Evolutionary conservation across 2,797 vertebrate species (phyloP).

Genomic region (Gymnothorax javanicus): DNA sequence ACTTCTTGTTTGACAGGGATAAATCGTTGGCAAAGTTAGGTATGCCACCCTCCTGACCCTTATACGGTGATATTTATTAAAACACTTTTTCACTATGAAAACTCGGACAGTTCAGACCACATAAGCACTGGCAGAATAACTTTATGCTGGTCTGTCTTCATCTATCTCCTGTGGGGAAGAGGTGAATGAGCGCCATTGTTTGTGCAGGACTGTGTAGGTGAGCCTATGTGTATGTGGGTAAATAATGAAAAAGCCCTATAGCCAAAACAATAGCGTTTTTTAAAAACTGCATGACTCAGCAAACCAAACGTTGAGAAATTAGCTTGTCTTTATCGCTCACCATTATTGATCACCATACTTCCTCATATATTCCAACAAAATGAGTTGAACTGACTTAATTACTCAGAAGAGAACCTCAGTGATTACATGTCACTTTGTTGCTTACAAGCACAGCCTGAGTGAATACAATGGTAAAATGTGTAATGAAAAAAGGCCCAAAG

Average conservation of each 20-base stretch:
- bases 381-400: conserved; percentile 69
- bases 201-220: conserved; percentile 15
- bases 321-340: conserved; percentile 59
- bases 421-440: conserved; percentile 73
- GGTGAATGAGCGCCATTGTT: neutral
- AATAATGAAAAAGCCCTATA: conserved; percentile 31
- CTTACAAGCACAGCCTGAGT: conserved; percentile 55
- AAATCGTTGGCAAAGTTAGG: neutral
- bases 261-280: conserved; percentile 38
- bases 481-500: neutral
- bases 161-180: neutral
- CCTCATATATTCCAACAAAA: conserved; percentile 67
- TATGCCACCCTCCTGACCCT: neutral
- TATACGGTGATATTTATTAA: neutral
- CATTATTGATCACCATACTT: conserved; percentile 74
- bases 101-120: neutral
- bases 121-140: neutral
- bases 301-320: conserved; percentile 56
- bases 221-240: conserved; percentile 3
- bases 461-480: conserved; percentile 31
- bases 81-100: neutral
- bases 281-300: conserved; percentile 55
- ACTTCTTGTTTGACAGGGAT: neutral
- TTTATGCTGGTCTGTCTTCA: neutral
- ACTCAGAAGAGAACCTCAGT: conserved; percentile 68